Evolutionary conservation across 2,797 vertebrate genomes (phyloP).

Genomic region (Tarsius wallacei): DNA sequence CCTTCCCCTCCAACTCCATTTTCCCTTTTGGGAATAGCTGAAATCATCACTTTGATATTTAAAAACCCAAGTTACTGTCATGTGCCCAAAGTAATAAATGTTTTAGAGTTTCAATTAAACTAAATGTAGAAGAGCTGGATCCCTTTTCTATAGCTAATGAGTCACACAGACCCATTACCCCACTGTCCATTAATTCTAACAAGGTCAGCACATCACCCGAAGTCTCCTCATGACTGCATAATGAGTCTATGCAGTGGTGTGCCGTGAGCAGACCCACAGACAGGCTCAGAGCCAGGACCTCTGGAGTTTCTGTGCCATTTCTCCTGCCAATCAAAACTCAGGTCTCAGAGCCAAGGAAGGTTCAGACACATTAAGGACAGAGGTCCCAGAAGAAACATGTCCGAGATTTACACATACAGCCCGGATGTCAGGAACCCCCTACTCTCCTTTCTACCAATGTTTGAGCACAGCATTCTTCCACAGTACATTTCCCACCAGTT

Average conservation of each 20-base stretch:
- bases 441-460: not conserved
- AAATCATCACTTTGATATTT: slow-evolving; percentile 89
- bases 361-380: not conserved
- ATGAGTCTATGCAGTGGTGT: slow-evolving; percentile 73
- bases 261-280: not conserved
- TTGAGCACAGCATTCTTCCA: not conserved
- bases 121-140: slow-evolving; percentile 89
- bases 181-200: slow-evolving; percentile 89
- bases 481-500: not conserved
- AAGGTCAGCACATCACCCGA: slow-evolving; percentile 87
- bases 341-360: not conserved
- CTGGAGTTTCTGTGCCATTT: not conserved
- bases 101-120: slow-evolving; percentile 91
- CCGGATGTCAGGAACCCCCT: not conserved
- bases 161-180: slow-evolving; percentile 88
- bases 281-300: not conserved
- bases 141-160: slow-evolving; percentile 86
- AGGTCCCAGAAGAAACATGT: not conserved
- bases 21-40: slow-evolving; percentile 87
- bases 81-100: slow-evolving; percentile 90
- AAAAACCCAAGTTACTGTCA: slow-evolving; percentile 87
- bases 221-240: slow-evolving; percentile 82
- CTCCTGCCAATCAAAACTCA: not conserved
- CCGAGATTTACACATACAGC: not conserved
- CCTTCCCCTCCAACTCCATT: slow-evolving; percentile 65